Conservation (phyloP, 1,140 invertebrate species). For the Nasonia vitripennis region DNA sequence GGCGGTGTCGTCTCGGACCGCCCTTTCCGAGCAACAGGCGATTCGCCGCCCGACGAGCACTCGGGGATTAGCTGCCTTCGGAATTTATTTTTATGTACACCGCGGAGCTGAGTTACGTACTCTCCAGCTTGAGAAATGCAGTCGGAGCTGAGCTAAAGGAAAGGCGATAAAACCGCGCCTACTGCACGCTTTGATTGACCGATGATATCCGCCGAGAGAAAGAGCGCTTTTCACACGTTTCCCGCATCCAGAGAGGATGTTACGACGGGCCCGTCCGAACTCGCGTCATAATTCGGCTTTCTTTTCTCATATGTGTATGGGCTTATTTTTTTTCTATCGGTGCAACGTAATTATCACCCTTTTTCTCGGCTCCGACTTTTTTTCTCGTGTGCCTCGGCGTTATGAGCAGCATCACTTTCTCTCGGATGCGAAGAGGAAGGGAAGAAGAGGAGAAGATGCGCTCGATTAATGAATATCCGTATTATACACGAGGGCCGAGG, state of each 20-base stretch:
- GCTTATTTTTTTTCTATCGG: not conserved
- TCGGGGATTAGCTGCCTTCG: too few relatives aligned
- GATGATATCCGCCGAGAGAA: too few relatives aligned
- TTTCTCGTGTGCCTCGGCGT: not conserved
- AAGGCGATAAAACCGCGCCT: too few relatives aligned
- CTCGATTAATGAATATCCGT: conserved; percentile 25
- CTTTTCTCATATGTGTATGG: not conserved
- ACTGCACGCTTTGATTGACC: too few relatives aligned
- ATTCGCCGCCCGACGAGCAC: too few relatives aligned
- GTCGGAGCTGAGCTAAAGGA: too few relatives aligned
- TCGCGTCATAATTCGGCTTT: not conserved
- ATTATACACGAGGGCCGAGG: not conserved
- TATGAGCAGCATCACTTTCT: conserved; percentile 13
- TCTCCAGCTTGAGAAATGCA: too few relatives aligned
- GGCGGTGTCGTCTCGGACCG: too few relatives aligned
- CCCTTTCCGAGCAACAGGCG: too few relatives aligned
- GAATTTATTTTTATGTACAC: too few relatives aligned
- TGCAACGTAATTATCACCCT: conserved; percentile 35
- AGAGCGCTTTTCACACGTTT: conserved; percentile 10
- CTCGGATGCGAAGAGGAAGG: not conserved
- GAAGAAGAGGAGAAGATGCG: not conserved
- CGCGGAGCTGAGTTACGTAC: too few relatives aligned
- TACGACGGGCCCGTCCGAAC: not conserved
- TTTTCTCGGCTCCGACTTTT: not conserved
- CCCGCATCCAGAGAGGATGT: not conserved